Conservation (phyloP, 2,888 invertebrate species). For the Penaeus monodon region DNA sequence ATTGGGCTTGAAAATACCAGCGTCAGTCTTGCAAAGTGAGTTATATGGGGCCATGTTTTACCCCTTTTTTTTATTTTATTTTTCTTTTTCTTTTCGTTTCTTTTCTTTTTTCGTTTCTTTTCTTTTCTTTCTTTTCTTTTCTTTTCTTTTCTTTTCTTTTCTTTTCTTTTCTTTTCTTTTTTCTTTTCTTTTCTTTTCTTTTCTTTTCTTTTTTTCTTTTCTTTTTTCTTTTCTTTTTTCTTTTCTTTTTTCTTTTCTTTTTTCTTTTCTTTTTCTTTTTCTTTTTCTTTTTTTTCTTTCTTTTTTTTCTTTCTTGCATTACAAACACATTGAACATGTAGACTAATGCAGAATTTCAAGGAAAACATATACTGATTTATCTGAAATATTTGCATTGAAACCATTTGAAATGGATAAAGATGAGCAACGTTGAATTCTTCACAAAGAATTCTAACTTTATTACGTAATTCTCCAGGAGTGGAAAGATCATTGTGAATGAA, state of each 20-base stretch:
- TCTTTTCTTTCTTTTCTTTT: no score
- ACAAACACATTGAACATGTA: no score
- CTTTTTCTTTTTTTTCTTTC: no score
- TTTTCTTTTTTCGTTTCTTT: no score
- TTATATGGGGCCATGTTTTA: conserved; percentile 1
- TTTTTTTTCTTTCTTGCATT: no score
- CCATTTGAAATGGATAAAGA: no score
- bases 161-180: neutral
- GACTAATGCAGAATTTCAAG: neutral
- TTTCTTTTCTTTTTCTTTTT: no score
- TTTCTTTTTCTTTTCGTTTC: no score
- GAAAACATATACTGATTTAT: neutral
- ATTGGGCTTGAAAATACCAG: conserved; percentile 72
- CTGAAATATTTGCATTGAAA: no score
- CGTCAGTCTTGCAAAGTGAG: conserved; percentile 70
- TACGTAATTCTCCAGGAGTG: conserved; percentile 67
- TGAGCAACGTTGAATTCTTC: neutral
- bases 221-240: no score
- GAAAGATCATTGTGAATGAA: conserved; percentile 69
- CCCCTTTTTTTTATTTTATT: neutral
- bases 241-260: no score
- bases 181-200: neutral
- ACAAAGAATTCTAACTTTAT: neutral
- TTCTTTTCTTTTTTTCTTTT: no score
- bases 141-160: neutral